Conservation (phyloP, 2,113 vertebrate genomes). For the Tupaia chinensis region DNA sequence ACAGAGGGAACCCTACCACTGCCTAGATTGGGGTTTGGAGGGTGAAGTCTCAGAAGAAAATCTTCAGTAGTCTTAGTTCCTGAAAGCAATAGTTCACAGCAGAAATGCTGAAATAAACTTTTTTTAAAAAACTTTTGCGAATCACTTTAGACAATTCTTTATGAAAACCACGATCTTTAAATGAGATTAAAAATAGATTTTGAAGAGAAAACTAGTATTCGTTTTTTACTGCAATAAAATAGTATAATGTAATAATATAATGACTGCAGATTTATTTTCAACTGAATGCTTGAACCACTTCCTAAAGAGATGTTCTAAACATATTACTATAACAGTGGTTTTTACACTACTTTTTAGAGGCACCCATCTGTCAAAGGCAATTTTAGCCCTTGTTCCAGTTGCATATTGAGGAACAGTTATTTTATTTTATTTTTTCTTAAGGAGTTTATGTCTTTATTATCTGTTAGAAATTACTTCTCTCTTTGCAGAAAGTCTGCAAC, state of each 20-base stretch:
- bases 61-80: no score
- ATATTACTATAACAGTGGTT: not conserved
- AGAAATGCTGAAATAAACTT: no score
- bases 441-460: not conserved
- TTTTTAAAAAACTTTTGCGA: not conserved
- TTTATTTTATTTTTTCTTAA: not conserved
- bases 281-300: constrained; percentile 44
- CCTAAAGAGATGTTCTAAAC: constrained; percentile 52
- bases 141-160: not conserved
- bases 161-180: not conserved
- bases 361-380: constrained; percentile 61
- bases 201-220: not conserved
- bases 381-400: constrained; percentile 50
- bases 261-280: constrained; percentile 26
- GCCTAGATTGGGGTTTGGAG: no score
- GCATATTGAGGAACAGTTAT: not conserved
- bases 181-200: not conserved
- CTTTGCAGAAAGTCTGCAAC: not conserved
- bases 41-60: no score
- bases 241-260: not conserved
- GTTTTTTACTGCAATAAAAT: constrained; percentile 7
- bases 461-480: not conserved
- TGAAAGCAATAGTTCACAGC: no score
- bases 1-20: no score
- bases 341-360: constrained; percentile 9